Conservation (phyloP, 2,113 vertebrate species). For the Indri indri region DNA sequence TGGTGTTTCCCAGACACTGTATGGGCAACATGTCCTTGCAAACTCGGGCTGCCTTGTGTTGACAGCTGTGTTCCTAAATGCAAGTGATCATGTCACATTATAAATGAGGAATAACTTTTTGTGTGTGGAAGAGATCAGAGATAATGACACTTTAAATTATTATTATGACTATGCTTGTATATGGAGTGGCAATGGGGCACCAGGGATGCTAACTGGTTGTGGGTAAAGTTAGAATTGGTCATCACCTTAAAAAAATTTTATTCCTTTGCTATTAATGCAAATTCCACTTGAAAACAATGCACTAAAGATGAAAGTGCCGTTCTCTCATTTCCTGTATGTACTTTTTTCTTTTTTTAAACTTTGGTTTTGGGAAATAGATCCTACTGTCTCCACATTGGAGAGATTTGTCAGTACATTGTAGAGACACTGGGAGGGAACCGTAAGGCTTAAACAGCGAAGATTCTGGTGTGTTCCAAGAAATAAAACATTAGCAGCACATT, state of each 20-base stretch:
- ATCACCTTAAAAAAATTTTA: not conserved
- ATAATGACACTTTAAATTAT: not conserved
- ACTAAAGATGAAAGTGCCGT: not conserved
- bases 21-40: not conserved
- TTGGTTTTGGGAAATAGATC: not conserved
- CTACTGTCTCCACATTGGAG: not conserved
- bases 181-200: too few species aligned
- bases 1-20: accelerated
- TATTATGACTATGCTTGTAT: not conserved
- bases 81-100: accelerated
- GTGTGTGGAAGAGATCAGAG: not conserved
- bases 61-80: not conserved
- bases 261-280: not conserved
- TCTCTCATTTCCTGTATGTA: not conserved
- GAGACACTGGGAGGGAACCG: not conserved
- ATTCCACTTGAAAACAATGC: not conserved
- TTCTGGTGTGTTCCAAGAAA: not conserved
- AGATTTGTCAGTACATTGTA: not conserved
- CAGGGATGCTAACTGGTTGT: not conserved
- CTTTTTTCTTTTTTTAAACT: not conserved
- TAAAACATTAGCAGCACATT: not conserved
- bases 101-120: not conserved
- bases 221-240: not conserved
- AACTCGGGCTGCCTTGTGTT: not conserved
- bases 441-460: not conserved